These are phyloP conservation scores for Chiloscyllium plagiosum DNA, from an alignment of 2,113 vertebrate genomes.

Conservation along the genomic window DNA sequence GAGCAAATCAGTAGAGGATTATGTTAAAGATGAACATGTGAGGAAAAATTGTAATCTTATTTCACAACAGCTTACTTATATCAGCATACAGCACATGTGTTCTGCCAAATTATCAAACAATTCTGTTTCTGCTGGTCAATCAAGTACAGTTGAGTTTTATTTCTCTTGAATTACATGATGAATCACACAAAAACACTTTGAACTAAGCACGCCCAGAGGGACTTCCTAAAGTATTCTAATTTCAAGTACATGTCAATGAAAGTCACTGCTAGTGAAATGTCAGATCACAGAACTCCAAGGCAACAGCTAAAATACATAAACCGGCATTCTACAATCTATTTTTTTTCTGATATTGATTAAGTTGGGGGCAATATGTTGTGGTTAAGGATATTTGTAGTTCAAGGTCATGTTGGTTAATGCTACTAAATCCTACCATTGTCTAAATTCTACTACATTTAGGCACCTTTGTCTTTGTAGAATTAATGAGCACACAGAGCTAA, in stretches of 20 bases:
- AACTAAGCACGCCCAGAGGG: slow-evolving; percentile 42
- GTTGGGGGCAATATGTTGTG: not conserved
- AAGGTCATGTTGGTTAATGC: not conserved
- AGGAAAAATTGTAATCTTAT: slow-evolving; percentile 16
- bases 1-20: not conserved
- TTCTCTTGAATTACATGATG: not conserved
- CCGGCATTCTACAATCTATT: not conserved
- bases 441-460: not conserved
- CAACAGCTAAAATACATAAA: not conserved
- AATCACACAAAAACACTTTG: slow-evolving; percentile 40
- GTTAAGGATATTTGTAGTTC: too few relatives aligned
- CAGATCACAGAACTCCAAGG: not conserved
- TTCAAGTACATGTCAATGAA: not conserved
- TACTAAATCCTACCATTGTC: not conserved
- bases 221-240: slow-evolving; percentile 43
- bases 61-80: slow-evolving; percentile 31
- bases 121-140: not conserved
- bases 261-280: not conserved
- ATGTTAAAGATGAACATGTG: slow-evolving; percentile 6
- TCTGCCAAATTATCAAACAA: not conserved
- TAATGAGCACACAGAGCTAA: not conserved
- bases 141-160: not conserved
- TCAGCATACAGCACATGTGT: slow-evolving; percentile 19
- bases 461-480: not conserved
- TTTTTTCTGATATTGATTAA: not conserved